phyloP scores from a whole-genome alignment of 1,140 invertebrate genomes.

The Bombus balteatus region DNA sequence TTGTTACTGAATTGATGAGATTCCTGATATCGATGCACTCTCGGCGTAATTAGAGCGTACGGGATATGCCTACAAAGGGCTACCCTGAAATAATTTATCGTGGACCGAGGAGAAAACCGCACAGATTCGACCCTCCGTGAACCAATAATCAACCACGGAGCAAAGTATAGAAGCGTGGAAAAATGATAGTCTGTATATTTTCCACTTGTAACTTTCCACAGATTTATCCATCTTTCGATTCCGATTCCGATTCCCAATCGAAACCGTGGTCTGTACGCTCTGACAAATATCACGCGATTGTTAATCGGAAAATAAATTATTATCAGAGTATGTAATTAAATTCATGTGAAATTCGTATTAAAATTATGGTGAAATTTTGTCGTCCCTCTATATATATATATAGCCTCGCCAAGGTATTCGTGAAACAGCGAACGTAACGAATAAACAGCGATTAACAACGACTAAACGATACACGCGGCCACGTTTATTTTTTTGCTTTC shows the following conservation, averaged over 20 bases:
- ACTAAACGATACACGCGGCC: neutral
- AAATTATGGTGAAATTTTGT: neutral
- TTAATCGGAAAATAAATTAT: neutral
- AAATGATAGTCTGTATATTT: neutral
- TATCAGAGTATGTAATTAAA: neutral
- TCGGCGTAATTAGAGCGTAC: constrained; percentile 42
- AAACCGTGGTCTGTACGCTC: neutral
- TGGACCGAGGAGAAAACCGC: constrained; percentile 16
- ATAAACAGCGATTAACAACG: neutral
- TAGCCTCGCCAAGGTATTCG: neutral
- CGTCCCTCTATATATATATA: too few species aligned
- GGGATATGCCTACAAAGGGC: constrained; percentile 42
- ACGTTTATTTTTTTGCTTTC: neutral
- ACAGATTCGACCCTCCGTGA: neutral
- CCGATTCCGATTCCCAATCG: neutral
- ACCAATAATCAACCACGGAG: neutral
- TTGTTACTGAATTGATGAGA: constrained; percentile 37
- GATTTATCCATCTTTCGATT: neutral
- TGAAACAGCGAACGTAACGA: neutral
- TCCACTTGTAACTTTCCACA: neutral
- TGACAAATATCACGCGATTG: neutral
- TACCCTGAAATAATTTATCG: constrained; percentile 49
- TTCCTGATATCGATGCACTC: constrained; percentile 44
- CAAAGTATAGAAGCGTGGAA: neutral
- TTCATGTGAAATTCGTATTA: neutral